Percentiles rank a stretch among this genome's conserved stretches.
Conservation (phyloP, 2,888 invertebrate species). For the Eretmocerus hayati region DNA sequence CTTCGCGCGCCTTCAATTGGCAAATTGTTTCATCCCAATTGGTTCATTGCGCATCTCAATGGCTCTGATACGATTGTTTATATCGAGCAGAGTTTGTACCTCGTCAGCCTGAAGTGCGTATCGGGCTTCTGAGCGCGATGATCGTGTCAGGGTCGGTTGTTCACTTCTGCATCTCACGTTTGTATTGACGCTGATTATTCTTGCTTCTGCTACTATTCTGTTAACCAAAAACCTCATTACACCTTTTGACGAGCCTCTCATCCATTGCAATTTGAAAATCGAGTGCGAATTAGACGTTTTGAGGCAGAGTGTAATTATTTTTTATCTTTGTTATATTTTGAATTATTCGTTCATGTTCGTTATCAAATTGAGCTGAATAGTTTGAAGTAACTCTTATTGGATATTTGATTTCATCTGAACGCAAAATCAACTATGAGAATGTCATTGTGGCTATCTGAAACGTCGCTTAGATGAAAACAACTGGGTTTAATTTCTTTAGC, state of each 20-base stretch:
- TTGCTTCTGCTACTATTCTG: not conserved
- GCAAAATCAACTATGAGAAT: no score
- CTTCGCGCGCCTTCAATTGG: slow-evolving; percentile 15
- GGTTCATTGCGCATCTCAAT: slow-evolving; percentile 15
- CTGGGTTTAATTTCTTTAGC: no score
- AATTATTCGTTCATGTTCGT: no score
- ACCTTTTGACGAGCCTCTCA: no score
- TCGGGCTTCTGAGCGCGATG: not conserved
- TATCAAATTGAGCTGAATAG: no score
- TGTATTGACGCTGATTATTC: no score
- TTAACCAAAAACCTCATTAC: not conserved
- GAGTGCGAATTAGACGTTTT: not conserved
- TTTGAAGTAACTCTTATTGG: no score
- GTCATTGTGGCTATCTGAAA: no score
- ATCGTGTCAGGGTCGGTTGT: slow-evolving; percentile 34
- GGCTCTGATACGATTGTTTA: slow-evolving; percentile 10
- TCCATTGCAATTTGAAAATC: not conserved
- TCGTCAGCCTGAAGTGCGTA: not conserved
- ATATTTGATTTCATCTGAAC: no score
- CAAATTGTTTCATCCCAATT: slow-evolving; percentile 15
- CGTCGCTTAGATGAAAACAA: no score
- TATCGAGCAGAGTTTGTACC: slow-evolving; percentile 2
- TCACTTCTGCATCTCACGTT: slow-evolving; percentile 28
- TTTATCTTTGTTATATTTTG: no score
- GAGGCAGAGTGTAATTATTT: no score